Conservation (phyloP, 2,113 vertebrate species). For the Todiramphus chloris region DNA sequence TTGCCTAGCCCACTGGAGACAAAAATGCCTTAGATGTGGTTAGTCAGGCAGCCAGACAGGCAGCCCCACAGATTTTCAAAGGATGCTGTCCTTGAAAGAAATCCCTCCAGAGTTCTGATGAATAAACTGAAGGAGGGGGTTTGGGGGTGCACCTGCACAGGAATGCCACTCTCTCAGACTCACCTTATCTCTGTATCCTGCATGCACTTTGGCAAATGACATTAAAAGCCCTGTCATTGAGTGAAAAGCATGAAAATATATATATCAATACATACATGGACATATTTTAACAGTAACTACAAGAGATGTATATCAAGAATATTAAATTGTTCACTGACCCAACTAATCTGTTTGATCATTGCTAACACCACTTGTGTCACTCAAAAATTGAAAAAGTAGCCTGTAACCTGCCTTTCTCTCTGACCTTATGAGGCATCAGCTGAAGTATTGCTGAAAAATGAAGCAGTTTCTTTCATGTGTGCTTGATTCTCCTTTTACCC, state of each 20-base stretch:
- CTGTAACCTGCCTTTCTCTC: neutral
- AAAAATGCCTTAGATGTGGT: neutral
- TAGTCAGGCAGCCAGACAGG: neutral
- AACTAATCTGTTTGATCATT: neutral
- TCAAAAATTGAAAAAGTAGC: neutral
- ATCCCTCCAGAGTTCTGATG: neutral
- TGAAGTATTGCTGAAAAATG: neutral
- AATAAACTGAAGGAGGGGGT: neutral
- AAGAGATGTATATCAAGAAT: neutral
- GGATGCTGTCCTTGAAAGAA: neutral
- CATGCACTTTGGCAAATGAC: neutral
- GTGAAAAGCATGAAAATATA: neutral
- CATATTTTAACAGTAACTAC: neutral
- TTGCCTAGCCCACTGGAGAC: neutral
- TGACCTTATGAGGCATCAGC: neutral
- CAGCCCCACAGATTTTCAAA: neutral
- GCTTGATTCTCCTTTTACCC: neutral
- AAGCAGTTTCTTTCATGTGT: neutral
- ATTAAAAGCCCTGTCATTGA: neutral
- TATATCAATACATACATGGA: neutral
- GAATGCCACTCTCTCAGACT: neutral
- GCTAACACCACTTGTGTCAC: neutral
- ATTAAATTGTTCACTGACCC: neutral
- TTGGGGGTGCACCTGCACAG: neutral
- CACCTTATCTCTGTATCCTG: neutral